These are phyloP conservation scores for Leptogaster cylindrica DNA, from an alignment of 2,888 invertebrate species.

Conservation along the genomic window DNA sequence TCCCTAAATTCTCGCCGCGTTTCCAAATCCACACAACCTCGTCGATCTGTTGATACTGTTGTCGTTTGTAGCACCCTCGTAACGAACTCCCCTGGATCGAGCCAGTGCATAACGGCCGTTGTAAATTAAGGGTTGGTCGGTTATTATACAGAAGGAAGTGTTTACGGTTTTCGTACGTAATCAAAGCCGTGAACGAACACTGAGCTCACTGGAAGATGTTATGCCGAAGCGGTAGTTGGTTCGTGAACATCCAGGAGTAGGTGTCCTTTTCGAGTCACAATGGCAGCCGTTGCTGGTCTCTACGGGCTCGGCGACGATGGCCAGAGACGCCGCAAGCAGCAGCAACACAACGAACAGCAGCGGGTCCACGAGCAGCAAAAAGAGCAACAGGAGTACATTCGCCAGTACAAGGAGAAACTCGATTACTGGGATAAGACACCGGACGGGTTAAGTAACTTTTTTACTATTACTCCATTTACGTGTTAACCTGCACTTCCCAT, in stretches of 20 bases:
- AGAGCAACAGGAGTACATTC: conserved; percentile 30
- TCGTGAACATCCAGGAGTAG: conserved; percentile 11
- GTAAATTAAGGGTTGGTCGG: no score
- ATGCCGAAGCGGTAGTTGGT: neutral
- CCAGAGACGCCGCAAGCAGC: conserved; percentile 58
- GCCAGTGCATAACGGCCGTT: no score
- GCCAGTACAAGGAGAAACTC: conserved; percentile 27
- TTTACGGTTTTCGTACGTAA: no score
- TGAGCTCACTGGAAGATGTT: no score
- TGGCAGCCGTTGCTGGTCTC: conserved; percentile 81
- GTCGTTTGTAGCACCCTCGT: no score
- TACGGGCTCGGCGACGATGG: conserved; percentile 81
- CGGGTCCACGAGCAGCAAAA: conserved; percentile 22
- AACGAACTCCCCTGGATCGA: no score
- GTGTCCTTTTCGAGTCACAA: conserved; percentile 52
- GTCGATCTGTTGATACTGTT: no score
- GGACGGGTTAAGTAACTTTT: conserved; percentile 48
- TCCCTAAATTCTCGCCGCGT: neutral
- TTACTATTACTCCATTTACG: conserved; percentile 5
- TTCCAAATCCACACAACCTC: no score
- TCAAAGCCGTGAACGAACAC: no score
- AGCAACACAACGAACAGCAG: conserved; percentile 22
- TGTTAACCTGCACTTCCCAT: conserved; percentile 6
- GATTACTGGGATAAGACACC: conserved; percentile 44
- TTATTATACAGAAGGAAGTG: no score